A percentile compares a stretch with the other conserved stretches of the same genome.
Conservation (phyloP, 2,797 vertebrate genomes). For the Falco cherrug region DNA sequence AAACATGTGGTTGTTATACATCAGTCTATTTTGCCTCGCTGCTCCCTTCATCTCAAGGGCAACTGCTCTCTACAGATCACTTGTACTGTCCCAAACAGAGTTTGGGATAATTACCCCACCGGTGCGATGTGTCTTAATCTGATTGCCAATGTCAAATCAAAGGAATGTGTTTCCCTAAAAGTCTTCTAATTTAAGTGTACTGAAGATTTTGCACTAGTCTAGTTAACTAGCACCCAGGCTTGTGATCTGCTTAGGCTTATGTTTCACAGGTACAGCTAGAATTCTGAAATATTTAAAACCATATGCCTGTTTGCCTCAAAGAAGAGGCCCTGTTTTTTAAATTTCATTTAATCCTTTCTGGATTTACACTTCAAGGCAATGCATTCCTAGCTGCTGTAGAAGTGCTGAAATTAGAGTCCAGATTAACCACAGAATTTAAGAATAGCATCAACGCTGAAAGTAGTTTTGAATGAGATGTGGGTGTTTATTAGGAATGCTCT, state of each 20-base stretch:
- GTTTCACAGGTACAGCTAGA: constrained; percentile 74
- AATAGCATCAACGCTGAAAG: not conserved
- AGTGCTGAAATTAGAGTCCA: constrained; percentile 29
- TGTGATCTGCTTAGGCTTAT: constrained; percentile 67
- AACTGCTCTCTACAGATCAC: constrained; percentile 75
- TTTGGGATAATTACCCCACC: constrained; percentile 64
- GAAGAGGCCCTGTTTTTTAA: constrained; percentile 30
- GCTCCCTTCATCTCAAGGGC: constrained; percentile 69
- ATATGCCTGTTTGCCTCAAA: constrained; percentile 52
- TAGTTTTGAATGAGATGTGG: constrained; percentile 22
- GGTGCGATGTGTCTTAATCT: constrained; percentile 43
- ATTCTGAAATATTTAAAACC: constrained; percentile 64
- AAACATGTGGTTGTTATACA: constrained; percentile 55
- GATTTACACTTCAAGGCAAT: constrained; percentile 43
- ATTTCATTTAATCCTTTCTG: constrained; percentile 52
- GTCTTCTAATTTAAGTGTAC: constrained; percentile 63
- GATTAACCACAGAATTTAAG: constrained; percentile 45
- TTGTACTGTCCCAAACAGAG: constrained; percentile 58
- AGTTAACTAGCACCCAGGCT: constrained; percentile 70
- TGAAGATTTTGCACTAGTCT: constrained; percentile 56
- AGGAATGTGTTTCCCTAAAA: constrained; percentile 65
- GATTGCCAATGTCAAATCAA: constrained; percentile 74
- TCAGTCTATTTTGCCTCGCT: constrained; percentile 32
- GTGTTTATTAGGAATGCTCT: constrained; percentile 34
- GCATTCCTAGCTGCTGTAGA: constrained; percentile 48